Evolutionary conservation across 2,888 invertebrate genomes (phyloP).

Genomic region (Tyria jacobaeae): DNA sequence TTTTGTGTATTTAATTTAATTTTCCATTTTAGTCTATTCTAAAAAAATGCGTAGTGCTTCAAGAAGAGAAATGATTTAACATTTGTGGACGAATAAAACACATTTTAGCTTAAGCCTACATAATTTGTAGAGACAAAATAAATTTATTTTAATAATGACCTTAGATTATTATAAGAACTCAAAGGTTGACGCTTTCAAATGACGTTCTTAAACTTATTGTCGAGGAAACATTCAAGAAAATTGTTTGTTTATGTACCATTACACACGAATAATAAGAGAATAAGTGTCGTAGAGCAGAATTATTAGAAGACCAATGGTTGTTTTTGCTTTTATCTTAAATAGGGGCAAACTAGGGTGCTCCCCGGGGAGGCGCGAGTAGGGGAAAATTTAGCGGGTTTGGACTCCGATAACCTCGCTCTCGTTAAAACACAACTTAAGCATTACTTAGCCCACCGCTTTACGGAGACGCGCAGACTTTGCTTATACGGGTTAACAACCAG

Average conservation of each 20-base stretch:
- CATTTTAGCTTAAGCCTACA: conserved; percentile 9
- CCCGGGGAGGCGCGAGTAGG: too few species aligned
- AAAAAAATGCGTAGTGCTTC: neutral
- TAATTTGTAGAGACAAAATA: conserved; percentile 9
- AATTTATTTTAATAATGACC: conserved; percentile 16
- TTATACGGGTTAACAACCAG: too few species aligned
- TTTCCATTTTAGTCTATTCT: neutral
- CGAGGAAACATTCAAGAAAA: conserved; percentile 36
- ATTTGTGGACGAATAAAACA: conserved; percentile 7
- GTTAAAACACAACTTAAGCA: too few species aligned
- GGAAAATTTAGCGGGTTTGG: too few species aligned
- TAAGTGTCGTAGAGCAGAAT: conserved; percentile 17
- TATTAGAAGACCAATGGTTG: conserved; percentile 13
- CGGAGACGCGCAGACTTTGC: too few species aligned
- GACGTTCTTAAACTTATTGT: conserved; percentile 32
- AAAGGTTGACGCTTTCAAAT: conserved; percentile 23
- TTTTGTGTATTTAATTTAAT: too few species aligned
- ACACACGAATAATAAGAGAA: conserved; percentile 17
- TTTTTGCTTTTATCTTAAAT: too few species aligned
- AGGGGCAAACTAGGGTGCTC: too few species aligned
- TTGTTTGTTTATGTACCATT: conserved; percentile 52
- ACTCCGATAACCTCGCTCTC: too few species aligned
- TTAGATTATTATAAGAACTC: conserved; percentile 19
- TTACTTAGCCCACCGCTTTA: too few species aligned
- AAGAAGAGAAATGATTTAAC: neutral